Base-by-base conservation (phyloP, 2,113 vertebrate species). In the Pteronura brasiliensis region DNA sequence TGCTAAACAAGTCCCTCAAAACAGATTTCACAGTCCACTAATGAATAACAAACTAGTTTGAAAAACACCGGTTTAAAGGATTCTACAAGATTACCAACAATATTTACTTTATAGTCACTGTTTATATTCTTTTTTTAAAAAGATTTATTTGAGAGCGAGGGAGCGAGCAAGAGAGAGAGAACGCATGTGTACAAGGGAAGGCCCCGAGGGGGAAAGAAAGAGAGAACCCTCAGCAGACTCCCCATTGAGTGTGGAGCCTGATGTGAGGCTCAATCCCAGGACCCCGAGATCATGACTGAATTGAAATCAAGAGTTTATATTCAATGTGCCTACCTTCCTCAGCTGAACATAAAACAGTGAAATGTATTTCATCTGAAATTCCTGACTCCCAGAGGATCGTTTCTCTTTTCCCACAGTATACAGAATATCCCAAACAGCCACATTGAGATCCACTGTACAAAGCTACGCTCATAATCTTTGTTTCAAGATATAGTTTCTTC, bases 51-150 rank as follows among this genome's bases (percentile, higher is more conserved):
- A 74, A n/a, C 57, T 5, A 34, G 34, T 89, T 36, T 65, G 21
- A 77, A 82, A 93, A 94, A 69, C 52, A 65, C 36, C 52, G 9
- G 59, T 44, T 79, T 81, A 74, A 97, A 88, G 81, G 15, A 94
- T 2, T 80, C 42, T 88, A 83, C 18, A 88, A 90, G 80, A 88
- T 61, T 47, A 74, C 7, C 31, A 49, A 57, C 36, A 72, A 57
- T 6, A 86, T 27, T 25, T 36, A 76, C 31, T 82, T 88, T 63
- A 36, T 25, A 29, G 36, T 93, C 57, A 52, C 39, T 76, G 14
- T 59, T 85, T 69, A 69, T n/a, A 69, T 69, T 69, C 3, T 69
- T 69, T 69, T 69, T 36, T 1, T 3, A 65, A 65, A 63, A 63
- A 63, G 61, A 63, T 63, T 63, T 63, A 63, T 63, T 67, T 67